Base-by-base conservation (phyloP, 2,113 vertebrate species). In the Elephas maximus region DNA sequence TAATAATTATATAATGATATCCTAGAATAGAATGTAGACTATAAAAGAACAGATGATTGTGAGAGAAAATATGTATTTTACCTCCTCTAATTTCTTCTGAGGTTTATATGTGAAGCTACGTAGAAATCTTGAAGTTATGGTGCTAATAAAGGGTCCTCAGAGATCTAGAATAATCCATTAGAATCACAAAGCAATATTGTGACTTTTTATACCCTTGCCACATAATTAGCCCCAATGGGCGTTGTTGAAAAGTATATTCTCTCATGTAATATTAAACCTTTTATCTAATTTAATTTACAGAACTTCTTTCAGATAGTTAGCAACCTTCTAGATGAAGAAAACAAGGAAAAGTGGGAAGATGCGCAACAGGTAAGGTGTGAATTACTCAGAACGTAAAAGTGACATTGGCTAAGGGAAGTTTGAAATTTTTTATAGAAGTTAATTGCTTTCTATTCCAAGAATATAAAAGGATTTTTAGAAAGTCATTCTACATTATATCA, bases 271-370 rank as follows among this genome's bases (percentile, higher is more conserved):
- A 93, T 85, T 98, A 96, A 98, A 84, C 26, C 20, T 95, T 94
- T 96, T 98, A 87, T 98, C 95, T 98, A 92, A 96, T 98, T 98
- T 93, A 87, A 98, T 98, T 99, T 98, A 90, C 99, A 99, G 99
- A 99, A 99, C 98, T 99, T 99, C 99, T 99, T 99, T 99, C 99
- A 99, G 99, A 99, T 99, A 98, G 99, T 99, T 99, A 99, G 99
- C 98, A 99, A 99, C 97, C 99, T 99, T 93, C 98, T 99, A 96
- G 99, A 99, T 98, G 99, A 99, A 98, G 99, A 99, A 98, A 99
- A 99, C 99, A 99, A 99, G 97, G 99, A 99, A 93, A 99, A 99
- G 98, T 99, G 99, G 99, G 99, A 99, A 97, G 99, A 99, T 86
- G 99, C 99, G 0, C 99, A 99, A 96, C 99, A 99, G 99, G 99